phyloP scores from a whole-genome alignment of 2,113 vertebrate genomes.

The Promerops cafer region DNA sequence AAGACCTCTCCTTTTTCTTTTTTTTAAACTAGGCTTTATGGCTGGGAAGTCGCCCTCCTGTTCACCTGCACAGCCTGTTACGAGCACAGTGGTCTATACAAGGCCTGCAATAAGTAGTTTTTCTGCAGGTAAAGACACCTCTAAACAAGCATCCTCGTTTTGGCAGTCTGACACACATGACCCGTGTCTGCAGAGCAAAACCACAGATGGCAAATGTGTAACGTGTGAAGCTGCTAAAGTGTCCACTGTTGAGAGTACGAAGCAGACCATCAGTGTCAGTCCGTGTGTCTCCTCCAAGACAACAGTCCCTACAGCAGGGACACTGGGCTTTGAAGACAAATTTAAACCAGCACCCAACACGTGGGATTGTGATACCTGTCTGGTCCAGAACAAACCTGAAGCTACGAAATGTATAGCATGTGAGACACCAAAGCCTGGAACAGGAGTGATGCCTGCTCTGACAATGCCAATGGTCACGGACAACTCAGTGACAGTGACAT shows the following conservation, averaged over 20 bases:
- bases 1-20: neutral
- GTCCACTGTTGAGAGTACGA: conserved; percentile 60
- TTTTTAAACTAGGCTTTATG: conserved; percentile 72
- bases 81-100: conserved; percentile 65
- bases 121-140: conserved; percentile 70
- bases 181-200: conserved; percentile 79
- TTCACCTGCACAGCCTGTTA: conserved; percentile 42
- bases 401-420: conserved; percentile 91
- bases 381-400: conserved; percentile 91
- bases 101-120: conserved; percentile 73
- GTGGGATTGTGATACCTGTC: conserved; percentile 97
- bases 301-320: conserved; percentile 29
- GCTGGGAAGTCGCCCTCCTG: conserved; percentile 66
- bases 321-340: conserved; percentile 75
- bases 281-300: conserved; percentile 53
- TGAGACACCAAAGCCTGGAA: conserved; percentile 93
- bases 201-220: conserved; percentile 78
- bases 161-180: conserved; percentile 81
- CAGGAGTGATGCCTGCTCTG: conserved; percentile 82
- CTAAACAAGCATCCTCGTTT: conserved; percentile 73
- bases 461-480: conserved; percentile 74
- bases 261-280: conserved; percentile 42
- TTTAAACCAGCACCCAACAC: conserved; percentile 80
- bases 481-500: conserved; percentile 53
- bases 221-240: conserved; percentile 75